Evolutionary conservation across 1,140 invertebrate species (phyloP).

Genomic region (Adelges cooleyi): DNA sequence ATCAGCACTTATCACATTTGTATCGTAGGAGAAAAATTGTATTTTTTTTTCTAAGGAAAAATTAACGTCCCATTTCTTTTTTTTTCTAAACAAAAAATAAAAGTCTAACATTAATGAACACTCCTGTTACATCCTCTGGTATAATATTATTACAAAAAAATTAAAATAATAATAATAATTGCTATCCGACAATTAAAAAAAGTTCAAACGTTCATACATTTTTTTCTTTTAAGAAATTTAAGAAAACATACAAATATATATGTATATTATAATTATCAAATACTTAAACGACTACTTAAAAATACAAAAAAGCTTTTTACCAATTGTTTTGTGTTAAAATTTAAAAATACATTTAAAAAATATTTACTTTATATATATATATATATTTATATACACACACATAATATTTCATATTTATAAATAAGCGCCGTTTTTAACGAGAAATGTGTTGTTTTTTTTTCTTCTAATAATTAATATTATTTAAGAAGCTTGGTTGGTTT

Average conservation of each 20-base stretch:
- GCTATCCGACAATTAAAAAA: neutral
- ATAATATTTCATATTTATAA: too few relatives aligned
- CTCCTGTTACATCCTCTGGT: constrained; percentile 26
- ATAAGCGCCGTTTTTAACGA: too few relatives aligned
- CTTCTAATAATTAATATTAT: too few relatives aligned
- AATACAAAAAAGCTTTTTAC: constrained; percentile 9
- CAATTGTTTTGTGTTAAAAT: neutral
- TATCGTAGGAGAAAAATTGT: constrained; percentile 22
- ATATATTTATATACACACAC: too few relatives aligned
- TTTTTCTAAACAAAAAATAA: neutral
- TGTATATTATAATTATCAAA: too few relatives aligned
- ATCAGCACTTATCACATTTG: constrained; percentile 26
- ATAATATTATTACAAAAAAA: constrained; percentile 12
- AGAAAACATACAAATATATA: neutral
- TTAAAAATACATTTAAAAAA: too few relatives aligned
- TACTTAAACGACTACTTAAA: neutral
- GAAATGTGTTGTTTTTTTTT: too few relatives aligned
- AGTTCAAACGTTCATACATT: neutral
- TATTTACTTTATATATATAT: too few relatives aligned
- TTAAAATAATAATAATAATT: neutral
- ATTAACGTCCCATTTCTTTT: constrained; percentile 5
- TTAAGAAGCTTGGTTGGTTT: too few relatives aligned
- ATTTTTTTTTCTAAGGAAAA: neutral
- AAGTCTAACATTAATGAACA: constrained; percentile 25
- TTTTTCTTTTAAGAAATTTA: neutral